phyloP scores from a whole-genome alignment of 2,888 invertebrate species.

The Lagria hirta region DNA sequence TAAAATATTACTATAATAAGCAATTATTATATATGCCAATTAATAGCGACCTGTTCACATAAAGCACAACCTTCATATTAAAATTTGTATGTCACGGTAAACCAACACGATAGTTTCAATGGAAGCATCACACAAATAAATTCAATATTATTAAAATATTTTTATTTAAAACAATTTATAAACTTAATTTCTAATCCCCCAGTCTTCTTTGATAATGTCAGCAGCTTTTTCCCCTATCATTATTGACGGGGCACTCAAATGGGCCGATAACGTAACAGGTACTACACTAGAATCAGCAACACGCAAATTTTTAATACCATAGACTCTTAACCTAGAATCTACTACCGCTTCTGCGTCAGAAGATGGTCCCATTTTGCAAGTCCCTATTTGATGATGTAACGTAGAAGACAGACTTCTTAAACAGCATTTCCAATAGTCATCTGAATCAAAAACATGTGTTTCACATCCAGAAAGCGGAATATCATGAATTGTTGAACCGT shows the following conservation, averaged over 20 bases:
- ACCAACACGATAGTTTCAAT: no score
- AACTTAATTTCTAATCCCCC: constrained; percentile 54
- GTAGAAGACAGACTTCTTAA: constrained; percentile 61
- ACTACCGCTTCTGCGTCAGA: constrained; percentile 58
- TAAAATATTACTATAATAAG: no score
- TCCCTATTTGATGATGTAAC: constrained; percentile 59
- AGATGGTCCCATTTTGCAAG: constrained; percentile 59
- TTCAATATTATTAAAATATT: no score
- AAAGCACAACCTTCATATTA: no score
- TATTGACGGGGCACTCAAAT: constrained; percentile 67
- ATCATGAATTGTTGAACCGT: constrained; percentile 60
- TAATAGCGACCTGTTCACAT: no score
- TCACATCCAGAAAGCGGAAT: constrained; percentile 61
- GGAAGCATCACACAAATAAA: no score
- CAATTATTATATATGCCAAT: no score
- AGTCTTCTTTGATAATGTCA: constrained; percentile 61
- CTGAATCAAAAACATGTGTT: constrained; percentile 57
- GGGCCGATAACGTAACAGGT: constrained; percentile 65
- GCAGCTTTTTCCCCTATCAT: constrained; percentile 75
- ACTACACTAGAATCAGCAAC: constrained; percentile 73
- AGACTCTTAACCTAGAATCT: constrained; percentile 55
- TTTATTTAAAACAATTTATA: no score
- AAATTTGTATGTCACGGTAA: no score
- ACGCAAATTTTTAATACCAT: constrained; percentile 62
- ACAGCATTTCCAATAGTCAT: constrained; percentile 68